Percentiles rank a stretch among this genome's conserved stretches.
Evolutionary conservation across 2,113 vertebrate species (phyloP).

Genomic region (Lycocorax pyrrhopterus): DNA sequence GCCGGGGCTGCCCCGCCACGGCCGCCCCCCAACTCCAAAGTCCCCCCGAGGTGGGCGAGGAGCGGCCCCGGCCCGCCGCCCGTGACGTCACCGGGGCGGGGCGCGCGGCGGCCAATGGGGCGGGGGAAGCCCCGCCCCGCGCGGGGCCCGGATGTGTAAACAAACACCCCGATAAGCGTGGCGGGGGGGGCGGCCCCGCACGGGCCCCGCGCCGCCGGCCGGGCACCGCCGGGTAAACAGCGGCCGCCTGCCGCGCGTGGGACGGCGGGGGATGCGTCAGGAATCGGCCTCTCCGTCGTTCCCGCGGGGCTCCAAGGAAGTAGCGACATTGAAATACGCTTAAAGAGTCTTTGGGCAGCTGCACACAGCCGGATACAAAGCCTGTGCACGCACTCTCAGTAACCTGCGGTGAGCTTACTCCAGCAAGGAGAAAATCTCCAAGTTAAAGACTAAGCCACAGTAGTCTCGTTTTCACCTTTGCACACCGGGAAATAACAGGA

Average conservation of each 20-base stretch:
- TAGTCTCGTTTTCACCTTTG: background rate
- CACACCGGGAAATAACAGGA: background rate
- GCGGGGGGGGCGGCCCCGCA: background rate
- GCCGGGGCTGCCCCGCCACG: background rate
- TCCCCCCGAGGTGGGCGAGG: fast-evolving
- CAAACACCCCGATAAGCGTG: slow-evolving; percentile 69
- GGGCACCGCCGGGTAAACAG: background rate
- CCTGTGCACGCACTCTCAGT: background rate
- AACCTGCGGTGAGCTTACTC: background rate
- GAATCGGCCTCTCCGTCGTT: fast-evolving
- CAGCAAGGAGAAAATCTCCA: background rate
- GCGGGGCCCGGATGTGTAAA: slow-evolving; percentile 83
- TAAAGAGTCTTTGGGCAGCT: fast-evolving
- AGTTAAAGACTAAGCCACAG: background rate
- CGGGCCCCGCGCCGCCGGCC: background rate
- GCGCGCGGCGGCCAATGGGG: background rate
- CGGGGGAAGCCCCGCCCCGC: background rate
- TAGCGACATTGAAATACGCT: background rate
- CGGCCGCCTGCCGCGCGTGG: background rate
- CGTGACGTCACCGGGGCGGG: slow-evolving; percentile 5
- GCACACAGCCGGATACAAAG: background rate
- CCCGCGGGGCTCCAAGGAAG: too few relatives aligned
- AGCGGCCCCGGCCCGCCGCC: background rate
- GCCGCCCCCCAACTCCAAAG: background rate
- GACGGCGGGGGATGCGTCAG: fast-evolving